phyloP scores from a whole-genome alignment of 1,140 invertebrate species.

The Holotrichia oblita region DNA sequence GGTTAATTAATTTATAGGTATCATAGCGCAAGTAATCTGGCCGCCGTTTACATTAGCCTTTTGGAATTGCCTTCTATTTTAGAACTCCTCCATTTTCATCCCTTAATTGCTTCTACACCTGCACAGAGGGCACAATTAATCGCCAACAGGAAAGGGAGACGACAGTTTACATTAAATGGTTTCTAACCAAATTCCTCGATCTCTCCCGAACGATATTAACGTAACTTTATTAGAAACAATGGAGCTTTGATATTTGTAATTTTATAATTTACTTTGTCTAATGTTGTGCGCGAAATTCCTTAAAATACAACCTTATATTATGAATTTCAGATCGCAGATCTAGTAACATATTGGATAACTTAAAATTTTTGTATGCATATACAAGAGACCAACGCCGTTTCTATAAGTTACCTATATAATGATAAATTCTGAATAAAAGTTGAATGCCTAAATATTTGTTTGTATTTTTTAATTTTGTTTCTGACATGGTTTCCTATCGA shows the following conservation, averaged over 20 bases:
- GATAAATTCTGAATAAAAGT: no score
- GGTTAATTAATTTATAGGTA: constrained; percentile 56
- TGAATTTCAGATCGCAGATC: no score
- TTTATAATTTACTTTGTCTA: no score
- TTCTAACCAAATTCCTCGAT: constrained; percentile 1
- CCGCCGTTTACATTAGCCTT: constrained; percentile 41
- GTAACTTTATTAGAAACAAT: background rate
- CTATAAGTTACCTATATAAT: no score
- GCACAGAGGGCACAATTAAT: constrained; percentile 30
- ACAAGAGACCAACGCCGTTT: no score
- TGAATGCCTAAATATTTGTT: no score
- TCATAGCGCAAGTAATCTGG: constrained; percentile 54
- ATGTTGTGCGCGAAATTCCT: no score
- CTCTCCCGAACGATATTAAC: background rate
- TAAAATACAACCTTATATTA: no score
- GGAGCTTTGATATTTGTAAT: background rate
- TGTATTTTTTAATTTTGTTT: no score
- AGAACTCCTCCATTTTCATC: constrained; percentile 39
- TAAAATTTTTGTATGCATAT: no score
- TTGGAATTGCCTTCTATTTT: constrained; percentile 39
- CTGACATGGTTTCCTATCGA: no score
- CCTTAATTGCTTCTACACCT: constrained; percentile 39
- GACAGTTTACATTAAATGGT: background rate
- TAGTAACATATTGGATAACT: no score
- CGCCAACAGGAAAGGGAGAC: constrained; percentile 2